Base-by-base conservation (phyloP, 2,888 invertebrate genomes). In the Synergus umbraculus region DNA sequence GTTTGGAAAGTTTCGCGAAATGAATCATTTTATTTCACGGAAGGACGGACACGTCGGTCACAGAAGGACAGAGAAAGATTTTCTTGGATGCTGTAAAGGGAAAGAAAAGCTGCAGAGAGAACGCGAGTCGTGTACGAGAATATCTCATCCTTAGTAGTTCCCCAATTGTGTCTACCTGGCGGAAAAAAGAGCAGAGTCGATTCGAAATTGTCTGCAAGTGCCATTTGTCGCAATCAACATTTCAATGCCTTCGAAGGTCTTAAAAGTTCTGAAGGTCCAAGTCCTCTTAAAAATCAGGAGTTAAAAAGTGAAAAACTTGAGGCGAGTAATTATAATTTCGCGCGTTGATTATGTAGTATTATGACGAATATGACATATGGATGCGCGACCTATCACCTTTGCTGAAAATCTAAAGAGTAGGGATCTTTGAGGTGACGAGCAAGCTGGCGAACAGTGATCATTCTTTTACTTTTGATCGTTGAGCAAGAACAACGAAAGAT, bases 11-110 rank as follows among this genome's bases (percentile, higher is more conserved):
- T 82, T 86, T 80, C 84, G 78, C 82, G 85, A 84, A 89, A 90
- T 89, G 89, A 89, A 90, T 90, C 89, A 89, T 90, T 90, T 89
- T 86, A 89, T 90, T 90, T 90, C 85, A 89, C 88, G 88, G 89
- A 84, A 87, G 88, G 86, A 86, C 85, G 87, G 85, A 89, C 88
- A 86, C 88, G 89, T 89, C 89, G 89, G 88, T 90, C 89, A 88
- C 89, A 89, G 87, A 79, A 82, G 79, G 58, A 76, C 22, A 8
- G 46, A 49, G 46, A 54, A 54, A 79, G 80, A 80, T 83, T 81
- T 81, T 41, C 76, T 78, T 76, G 63, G 66, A 29, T 80, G 78
- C 83, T 85, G 78, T 81, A 84, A 81, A 78, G 81, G 79, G 78
- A 79, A 58, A 80, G 78, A 77, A 79, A 67, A 64, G 77, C 76